Percentiles rank a stretch among this genome's conserved stretches.
phyloP scores from a whole-genome alignment of 2,113 vertebrate species.

The Sphyrna mokarran region DNA sequence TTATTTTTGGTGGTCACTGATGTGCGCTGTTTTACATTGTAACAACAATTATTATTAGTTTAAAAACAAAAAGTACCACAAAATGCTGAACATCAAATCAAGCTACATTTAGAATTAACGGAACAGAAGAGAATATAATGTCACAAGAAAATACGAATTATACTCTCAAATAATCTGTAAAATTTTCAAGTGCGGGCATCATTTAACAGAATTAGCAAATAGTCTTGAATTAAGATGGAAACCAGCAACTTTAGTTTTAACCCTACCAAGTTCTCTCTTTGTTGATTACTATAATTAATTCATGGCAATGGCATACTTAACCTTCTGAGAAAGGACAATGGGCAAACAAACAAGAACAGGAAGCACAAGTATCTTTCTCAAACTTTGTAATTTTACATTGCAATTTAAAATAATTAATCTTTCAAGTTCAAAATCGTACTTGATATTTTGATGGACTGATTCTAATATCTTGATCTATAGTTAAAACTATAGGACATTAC shows the following conservation, averaged over 20 bases:
- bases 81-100: background rate
- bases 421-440: background rate
- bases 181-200: background rate
- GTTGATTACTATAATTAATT: background rate
- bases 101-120: background rate
- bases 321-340: background rate
- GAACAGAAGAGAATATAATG: background rate
- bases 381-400: background rate
- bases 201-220: background rate
- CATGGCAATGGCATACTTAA: background rate
- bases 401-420: conserved; percentile 14
- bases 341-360: background rate
- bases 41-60: background rate
- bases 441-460: background rate
- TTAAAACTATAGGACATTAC: background rate
- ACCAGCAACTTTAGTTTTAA: background rate
- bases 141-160: background rate
- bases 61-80: background rate
- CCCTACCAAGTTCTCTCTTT: background rate
- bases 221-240: background rate
- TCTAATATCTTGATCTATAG: background rate
- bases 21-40: background rate
- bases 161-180: background rate
- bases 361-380: background rate
- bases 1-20: background rate